phyloP scores from a whole-genome alignment of 2,888 invertebrate species.

The Polymixis lichenea region DNA sequence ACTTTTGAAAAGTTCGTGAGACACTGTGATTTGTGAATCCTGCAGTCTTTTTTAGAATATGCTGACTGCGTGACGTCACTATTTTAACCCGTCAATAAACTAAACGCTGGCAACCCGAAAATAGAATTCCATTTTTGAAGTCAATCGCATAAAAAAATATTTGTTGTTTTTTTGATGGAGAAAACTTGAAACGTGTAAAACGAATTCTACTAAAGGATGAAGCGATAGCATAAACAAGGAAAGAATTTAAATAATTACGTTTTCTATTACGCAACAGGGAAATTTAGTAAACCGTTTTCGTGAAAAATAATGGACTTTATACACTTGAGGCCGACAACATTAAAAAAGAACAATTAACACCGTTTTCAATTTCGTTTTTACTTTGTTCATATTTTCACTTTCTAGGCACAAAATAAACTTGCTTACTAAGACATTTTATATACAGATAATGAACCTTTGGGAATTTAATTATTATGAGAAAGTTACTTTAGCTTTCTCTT shows the following conservation, averaged over 20 bases:
- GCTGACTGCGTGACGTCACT: slow-evolving; percentile 1
- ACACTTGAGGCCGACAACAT: slow-evolving; percentile 40
- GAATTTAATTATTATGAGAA: slow-evolving; percentile 57
- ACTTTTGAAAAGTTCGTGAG: too few relatives aligned
- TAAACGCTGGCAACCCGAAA: not conserved
- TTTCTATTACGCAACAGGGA: slow-evolving; percentile 39
- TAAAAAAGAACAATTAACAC: slow-evolving; percentile 51
- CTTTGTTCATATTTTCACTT: slow-evolving; percentile 44
- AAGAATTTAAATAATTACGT: slow-evolving; percentile 50
- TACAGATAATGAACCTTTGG: slow-evolving; percentile 34
- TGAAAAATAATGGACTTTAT: slow-evolving; percentile 45
- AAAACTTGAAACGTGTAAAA: slow-evolving; percentile 7
- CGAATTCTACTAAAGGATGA: slow-evolving; percentile 10
- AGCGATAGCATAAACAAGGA: slow-evolving; percentile 23
- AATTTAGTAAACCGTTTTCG: slow-evolving; percentile 41
- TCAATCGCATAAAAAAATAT: not conserved
- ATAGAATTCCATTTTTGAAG: slow-evolving; percentile 28
- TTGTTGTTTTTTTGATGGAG: not conserved
- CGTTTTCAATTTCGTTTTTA: slow-evolving; percentile 41
- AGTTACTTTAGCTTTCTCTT: slow-evolving; percentile 33
- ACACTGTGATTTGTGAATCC: not conserved
- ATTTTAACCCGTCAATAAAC: slow-evolving; percentile 7
- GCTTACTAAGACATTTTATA: slow-evolving; percentile 37
- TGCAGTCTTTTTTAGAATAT: slow-evolving; percentile 1
- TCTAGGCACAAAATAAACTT: slow-evolving; percentile 41